These are phyloP conservation scores for Cyclophora punctaria DNA, from an alignment of 2,888 invertebrate genomes.

Conservation along the genomic window DNA sequence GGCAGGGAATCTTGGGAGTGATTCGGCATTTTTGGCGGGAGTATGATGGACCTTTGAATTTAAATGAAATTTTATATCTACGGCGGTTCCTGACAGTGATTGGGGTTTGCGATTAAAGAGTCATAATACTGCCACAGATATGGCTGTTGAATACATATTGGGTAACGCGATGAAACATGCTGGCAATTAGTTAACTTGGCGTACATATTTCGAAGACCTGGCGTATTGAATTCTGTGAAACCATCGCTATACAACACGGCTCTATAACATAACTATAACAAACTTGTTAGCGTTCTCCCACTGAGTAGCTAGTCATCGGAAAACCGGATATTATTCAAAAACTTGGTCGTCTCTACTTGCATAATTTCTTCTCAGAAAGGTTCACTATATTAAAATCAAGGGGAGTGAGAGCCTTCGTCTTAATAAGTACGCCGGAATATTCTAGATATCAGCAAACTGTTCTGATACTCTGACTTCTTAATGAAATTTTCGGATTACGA, in stretches of 20 bases:
- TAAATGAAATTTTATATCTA: neutral
- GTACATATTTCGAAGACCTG: too few species aligned
- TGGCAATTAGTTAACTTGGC: too few species aligned
- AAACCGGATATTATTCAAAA: conserved; percentile 27
- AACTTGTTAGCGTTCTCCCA: too few species aligned
- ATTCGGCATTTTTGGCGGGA: conserved; percentile 30
- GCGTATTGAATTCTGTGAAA: too few species aligned
- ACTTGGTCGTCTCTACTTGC: conserved; percentile 33
- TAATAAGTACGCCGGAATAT: conserved; percentile 64
- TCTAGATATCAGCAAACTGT: conserved; percentile 67
- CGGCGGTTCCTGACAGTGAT: too few species aligned
- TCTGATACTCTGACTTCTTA: conserved; percentile 68
- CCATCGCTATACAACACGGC: too few species aligned
- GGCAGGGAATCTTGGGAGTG: conserved; percentile 27
- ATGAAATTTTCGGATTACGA: conserved; percentile 74
- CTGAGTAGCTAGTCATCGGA: conserved; percentile 27
- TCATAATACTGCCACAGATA: too few species aligned
- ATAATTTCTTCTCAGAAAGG: conserved; percentile 44
- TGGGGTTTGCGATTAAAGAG: too few species aligned
- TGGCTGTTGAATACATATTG: too few species aligned
- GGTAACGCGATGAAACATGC: too few species aligned
- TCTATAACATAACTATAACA: too few species aligned
- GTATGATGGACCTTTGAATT: conserved; percentile 20
- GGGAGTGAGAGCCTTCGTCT: conserved; percentile 50
- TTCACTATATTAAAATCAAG: conserved; percentile 56